Percentiles rank a stretch among this genome's conserved stretches.
Evolutionary conservation across 2,797 vertebrate species (phyloP).

Genomic region (Dipus sagitta): DNA sequence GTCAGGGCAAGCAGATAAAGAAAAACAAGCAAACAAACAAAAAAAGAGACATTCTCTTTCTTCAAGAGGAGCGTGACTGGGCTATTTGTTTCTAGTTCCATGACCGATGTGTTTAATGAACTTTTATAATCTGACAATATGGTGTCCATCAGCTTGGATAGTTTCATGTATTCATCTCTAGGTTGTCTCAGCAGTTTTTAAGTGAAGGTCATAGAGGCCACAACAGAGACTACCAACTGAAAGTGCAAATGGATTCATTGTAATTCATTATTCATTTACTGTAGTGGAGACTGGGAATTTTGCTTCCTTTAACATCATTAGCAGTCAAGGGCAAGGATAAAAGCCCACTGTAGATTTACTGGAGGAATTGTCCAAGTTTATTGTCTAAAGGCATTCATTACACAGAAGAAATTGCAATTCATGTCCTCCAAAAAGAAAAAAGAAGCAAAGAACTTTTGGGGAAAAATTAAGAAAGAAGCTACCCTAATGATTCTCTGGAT

Average conservation of each 20-base stretch:
- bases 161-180: slow-evolving; percentile 8
- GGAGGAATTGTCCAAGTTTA: background rate
- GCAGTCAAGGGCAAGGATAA: background rate
- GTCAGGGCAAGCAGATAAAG: background rate
- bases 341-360: background rate
- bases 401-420: slow-evolving; percentile 27
- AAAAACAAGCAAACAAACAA: background rate
- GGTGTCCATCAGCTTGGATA: background rate
- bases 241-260: background rate
- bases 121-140: background rate
- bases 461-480: slow-evolving; percentile 1
- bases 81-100: slow-evolving; percentile 47
- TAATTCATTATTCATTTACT: background rate
- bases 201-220: background rate
- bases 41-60: slow-evolving; percentile 12
- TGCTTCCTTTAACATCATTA: background rate
- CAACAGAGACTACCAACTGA: background rate
- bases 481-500: background rate
- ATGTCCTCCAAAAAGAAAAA: background rate
- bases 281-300: background rate
- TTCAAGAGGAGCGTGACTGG: background rate
- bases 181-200: background rate
- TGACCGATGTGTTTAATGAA: background rate
- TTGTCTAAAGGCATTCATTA: background rate
- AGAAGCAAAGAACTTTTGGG: background rate